phyloP scores from a whole-genome alignment of 1,140 invertebrate species.

The Hyles vespertilio region DNA sequence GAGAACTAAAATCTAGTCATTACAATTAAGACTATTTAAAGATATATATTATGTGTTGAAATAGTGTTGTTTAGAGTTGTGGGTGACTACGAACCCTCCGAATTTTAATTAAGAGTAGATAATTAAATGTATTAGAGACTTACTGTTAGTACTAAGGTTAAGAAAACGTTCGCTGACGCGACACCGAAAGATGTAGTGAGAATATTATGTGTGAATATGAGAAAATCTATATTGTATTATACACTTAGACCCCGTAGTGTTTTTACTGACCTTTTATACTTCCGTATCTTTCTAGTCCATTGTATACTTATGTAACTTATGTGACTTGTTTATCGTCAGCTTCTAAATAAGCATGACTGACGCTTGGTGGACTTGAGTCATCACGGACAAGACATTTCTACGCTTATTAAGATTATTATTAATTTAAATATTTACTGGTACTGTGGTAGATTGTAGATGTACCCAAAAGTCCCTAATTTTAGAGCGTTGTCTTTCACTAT shows the following conservation, averaged over 20 bases:
- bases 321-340: not conserved
- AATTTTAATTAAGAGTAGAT: slow-evolving; percentile 47
- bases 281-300: slow-evolving; percentile 51
- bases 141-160: slow-evolving; percentile 33
- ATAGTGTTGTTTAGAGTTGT: slow-evolving; percentile 21
- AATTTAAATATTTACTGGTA: slow-evolving; percentile 1
- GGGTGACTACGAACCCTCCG: slow-evolving; percentile 51
- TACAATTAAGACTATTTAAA: slow-evolving; percentile 24
- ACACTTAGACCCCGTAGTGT: slow-evolving; percentile 59
- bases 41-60: slow-evolving; percentile 15
- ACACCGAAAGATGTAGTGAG: slow-evolving; percentile 66
- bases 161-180: slow-evolving; percentile 33
- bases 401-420: slow-evolving; percentile 9
- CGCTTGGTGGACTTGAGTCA: slow-evolving; percentile 7
- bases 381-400: slow-evolving; percentile 10
- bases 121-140: slow-evolving; percentile 29
- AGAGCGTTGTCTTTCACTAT: slow-evolving; percentile 4
- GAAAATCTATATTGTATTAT: slow-evolving; percentile 47
- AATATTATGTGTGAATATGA: slow-evolving; percentile 46
- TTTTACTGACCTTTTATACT: slow-evolving; percentile 71
- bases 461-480: slow-evolving; percentile 3
- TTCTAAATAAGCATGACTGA: not conserved
- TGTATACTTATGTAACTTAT: slow-evolving; percentile 16
- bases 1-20: slow-evolving; percentile 33
- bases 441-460: not conserved